Percentiles rank a stretch among this genome's conserved stretches.
Evolutionary conservation across 2,797 vertebrate genomes (phyloP).

Genomic region (Notoglanidium macrostoma): DNA sequence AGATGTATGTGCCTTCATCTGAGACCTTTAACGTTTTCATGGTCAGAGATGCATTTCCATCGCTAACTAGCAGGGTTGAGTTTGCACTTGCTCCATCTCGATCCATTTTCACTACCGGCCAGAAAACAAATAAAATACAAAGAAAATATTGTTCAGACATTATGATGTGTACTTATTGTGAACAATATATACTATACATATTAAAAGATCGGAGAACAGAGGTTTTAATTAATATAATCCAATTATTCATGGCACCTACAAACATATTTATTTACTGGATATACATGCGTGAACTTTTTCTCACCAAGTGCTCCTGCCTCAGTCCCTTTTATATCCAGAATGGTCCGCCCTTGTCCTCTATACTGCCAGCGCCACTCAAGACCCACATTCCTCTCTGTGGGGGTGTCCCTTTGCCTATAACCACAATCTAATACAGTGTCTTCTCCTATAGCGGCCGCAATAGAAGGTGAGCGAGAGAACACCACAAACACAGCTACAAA

Average conservation of each 20-base stretch:
- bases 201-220: background rate
- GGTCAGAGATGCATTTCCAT: constrained; percentile 74
- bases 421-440: constrained; percentile 76
- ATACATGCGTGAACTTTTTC: constrained; percentile 15
- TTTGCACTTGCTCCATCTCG: constrained; percentile 67
- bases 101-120: constrained; percentile 62
- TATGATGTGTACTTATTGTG: too few relatives aligned
- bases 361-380: constrained; percentile 85
- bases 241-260: background rate
- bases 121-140: constrained; percentile 8
- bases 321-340: constrained; percentile 68
- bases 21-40: constrained; percentile 70
- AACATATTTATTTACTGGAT: background rate
- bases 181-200: background rate
- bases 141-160: background rate
- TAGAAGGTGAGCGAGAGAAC: constrained; percentile 71
- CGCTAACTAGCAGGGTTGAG: constrained; percentile 56
- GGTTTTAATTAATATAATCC: background rate
- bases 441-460: constrained; percentile 66
- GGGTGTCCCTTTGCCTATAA: constrained; percentile 72
- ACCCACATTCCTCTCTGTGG: constrained; percentile 59
- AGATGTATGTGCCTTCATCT: constrained; percentile 84
- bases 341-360: constrained; percentile 73
- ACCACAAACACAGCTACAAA: constrained; percentile 81
- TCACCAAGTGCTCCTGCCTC: constrained; percentile 64